Evolutionary conservation across 2,888 invertebrate species (phyloP), one percentile per base, ranked within the genome.

Genomic region (Phortica magna): DNA sequence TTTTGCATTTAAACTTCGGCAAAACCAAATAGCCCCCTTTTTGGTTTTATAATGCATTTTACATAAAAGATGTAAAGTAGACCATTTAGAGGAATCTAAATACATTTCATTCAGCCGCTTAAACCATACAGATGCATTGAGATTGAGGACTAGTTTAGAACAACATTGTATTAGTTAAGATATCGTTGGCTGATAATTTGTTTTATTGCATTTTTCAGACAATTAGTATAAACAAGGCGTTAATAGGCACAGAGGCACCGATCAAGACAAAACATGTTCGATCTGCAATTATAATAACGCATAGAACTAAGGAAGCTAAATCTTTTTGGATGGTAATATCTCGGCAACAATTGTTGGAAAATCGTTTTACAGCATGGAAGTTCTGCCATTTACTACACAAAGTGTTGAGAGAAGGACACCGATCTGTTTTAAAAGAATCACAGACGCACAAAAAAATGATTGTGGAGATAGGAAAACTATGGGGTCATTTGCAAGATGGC

Each of bases 201-300:
- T n/a, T 67, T 41, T 6, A 42, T 72, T 10, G 4, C 48, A 0
- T 64, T 71, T 70, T 70, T 7, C 67, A 86, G 97, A 94, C 95
- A 75, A 94, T 96, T 85, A 97, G 97, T 81, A 95, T 99, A 78
- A 95, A 95, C 86, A 99, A 99, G 93, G 99, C 99, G 22, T 96
- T 99, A 82, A 99, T 97, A 92, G 94, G 95, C 12, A 94, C 95
- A 81, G 99, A 99, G 92, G 96, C 96, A 9, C 98, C 99, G 0
- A 96, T 98, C 0, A 99, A 99, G 93, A 98, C 98, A 91, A 99
- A 99, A 94, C 99, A 99, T 95, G 98, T 98, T 64, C 95, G 99
- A 83, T 96, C 96, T 89, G 95, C 97, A 12, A 98, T 99, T 88
- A 97, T 99, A 85, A 98, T 98, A 43, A 98, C 98, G 22, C 98